Conservation (phyloP, 2,888 invertebrate genomes). For the Meghimatium bilineatum region DNA sequence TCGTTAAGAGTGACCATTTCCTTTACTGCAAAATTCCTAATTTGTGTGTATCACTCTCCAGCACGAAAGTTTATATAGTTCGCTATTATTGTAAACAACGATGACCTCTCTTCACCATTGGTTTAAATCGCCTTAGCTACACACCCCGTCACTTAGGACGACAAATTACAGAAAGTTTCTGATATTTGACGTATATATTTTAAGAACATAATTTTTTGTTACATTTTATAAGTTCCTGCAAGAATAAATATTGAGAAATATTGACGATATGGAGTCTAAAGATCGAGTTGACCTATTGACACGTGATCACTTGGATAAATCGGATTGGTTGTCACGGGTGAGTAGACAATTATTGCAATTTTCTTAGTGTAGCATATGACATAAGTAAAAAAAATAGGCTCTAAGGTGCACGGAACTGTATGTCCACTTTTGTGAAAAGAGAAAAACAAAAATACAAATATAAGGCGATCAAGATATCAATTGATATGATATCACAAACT, state of each 20-base stretch:
- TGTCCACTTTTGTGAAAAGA: too few relatives aligned
- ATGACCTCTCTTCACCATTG: not conserved
- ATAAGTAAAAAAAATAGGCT: too few relatives aligned
- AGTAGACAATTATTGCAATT: too few relatives aligned
- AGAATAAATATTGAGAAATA: not conserved
- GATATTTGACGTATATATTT: not conserved
- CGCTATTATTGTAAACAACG: not conserved
- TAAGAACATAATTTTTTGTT: not conserved
- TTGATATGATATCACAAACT: too few relatives aligned
- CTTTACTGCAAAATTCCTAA: not conserved
- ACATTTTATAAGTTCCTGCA: not conserved
- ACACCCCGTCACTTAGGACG: not conserved
- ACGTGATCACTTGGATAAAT: conserved; percentile 25
- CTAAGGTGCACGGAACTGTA: too few relatives aligned
- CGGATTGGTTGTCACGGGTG: conserved; percentile 18
- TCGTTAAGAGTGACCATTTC: not conserved
- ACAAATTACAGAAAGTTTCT: not conserved
- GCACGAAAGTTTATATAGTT: not conserved
- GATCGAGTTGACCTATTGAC: not conserved
- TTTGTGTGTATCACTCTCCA: not conserved
- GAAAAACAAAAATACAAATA: too few relatives aligned
- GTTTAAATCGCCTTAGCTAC: not conserved
- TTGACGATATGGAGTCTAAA: not conserved
- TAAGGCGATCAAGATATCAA: too few relatives aligned
- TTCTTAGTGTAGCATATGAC: too few relatives aligned